Evolutionary conservation across 64 coral and sea anemone genomes (phyloP), one percentile per base, ranked within the genome.

Genomic region (Montipora efflorescens): DNA sequence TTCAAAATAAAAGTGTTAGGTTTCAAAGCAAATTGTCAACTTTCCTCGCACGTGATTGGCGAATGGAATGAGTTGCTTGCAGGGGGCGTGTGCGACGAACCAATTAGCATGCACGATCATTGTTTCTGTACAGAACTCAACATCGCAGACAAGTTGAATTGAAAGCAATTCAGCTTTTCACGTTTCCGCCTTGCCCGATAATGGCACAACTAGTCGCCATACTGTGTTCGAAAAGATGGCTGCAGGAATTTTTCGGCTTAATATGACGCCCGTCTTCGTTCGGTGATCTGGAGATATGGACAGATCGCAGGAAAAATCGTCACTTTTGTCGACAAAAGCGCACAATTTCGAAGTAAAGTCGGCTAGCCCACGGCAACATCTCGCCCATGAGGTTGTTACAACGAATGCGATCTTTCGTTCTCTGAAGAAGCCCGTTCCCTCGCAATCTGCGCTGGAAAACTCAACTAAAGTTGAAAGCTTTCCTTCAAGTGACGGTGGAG

Each of bases 111-210:
- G 82, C 82, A 86, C 45, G 82, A 86, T 86, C 82, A 86, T 86
- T 86, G 82, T 86, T 86, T 86, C 82, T 86, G 82, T 86, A 86
- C 82, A 86, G 82, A 86, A 86, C 82, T 86, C 82, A 86, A 86
- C 82, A 86, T 86, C 82, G 45, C 82, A 86, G 82, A 72, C 82
- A 70, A 72, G 45, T 70, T 86, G 82, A 86, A 86, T 86, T 86
- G 82, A 86, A 86, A 86, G 82, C 82, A 86, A 86, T 86, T 86
- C 66, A 86, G 82, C 82, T 86, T 86, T 86, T 67, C 66, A 86
- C 82, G 82, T 86, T 86, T 86, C 82, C 82, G 66, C 82, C 82
- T 86, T 51, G 28, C 80, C 59, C 12, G 21, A 36, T 82, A 82
- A 82, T 86, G 66, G 45, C 46, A 86, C 18, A 44, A 71, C 61